Conservation (phyloP, 2,888 invertebrate species). For the Catocala sponsa region DNA sequence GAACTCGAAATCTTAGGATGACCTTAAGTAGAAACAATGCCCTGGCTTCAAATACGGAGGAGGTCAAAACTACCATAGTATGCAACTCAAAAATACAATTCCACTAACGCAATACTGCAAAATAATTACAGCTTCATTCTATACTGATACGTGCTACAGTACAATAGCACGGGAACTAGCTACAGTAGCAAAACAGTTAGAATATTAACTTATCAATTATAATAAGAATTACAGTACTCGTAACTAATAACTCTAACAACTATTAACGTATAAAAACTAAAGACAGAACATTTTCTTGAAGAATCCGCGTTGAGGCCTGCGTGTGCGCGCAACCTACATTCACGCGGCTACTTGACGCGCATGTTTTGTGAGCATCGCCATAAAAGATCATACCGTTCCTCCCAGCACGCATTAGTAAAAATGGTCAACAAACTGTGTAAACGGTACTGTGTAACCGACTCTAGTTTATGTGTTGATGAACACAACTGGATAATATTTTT, state of each 20-base stretch:
- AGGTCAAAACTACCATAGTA: too few relatives aligned
- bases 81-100: too few relatives aligned
- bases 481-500: too few relatives aligned
- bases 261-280: background rate
- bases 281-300: constrained; percentile 28
- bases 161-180: too few relatives aligned
- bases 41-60: too few relatives aligned
- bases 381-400: constrained; percentile 48
- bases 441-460: constrained; percentile 4
- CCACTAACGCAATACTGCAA: too few relatives aligned
- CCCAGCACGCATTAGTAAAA: constrained; percentile 43
- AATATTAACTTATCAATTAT: too few relatives aligned
- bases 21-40: too few relatives aligned
- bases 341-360: constrained; percentile 30
- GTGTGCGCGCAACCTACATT: constrained; percentile 61
- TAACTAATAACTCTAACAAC: background rate
- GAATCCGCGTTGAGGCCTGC: constrained; percentile 39
- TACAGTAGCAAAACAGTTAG: too few relatives aligned
- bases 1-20: too few relatives aligned
- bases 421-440: constrained; percentile 27
- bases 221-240: background rate
- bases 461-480: background rate
- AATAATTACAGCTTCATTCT: too few relatives aligned
- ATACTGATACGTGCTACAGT: too few relatives aligned
- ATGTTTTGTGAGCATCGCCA: constrained; percentile 46